Percentiles rank a stretch among this genome's conserved stretches.
Conservation (phyloP, 2,888 invertebrate species). For the Pandemis corylana region DNA sequence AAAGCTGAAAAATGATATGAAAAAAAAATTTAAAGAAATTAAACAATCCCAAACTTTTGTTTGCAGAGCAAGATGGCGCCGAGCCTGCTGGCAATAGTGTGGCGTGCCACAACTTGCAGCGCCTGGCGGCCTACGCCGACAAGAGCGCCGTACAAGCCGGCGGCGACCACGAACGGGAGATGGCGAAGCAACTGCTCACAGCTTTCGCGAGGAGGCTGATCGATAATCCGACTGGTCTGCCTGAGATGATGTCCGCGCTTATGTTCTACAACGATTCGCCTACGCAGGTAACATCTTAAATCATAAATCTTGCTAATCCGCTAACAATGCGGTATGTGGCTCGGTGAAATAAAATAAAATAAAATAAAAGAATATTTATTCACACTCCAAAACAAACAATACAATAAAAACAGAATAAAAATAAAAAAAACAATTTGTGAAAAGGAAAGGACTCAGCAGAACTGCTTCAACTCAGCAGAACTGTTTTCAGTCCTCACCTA, state of each 20-base stretch:
- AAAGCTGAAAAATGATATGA: no score
- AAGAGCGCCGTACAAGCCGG: conserved; percentile 72
- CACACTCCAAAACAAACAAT: no score
- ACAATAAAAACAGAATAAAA: no score
- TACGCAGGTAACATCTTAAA: conserved; percentile 90
- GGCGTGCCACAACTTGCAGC: conserved; percentile 91
- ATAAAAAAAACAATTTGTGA: no score
- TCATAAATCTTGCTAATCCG: no score
- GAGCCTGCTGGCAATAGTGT: conserved; percentile 97
- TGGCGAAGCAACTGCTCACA: conserved; percentile 86
- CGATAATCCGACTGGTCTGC: conserved; percentile 88
- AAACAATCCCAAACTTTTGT: not conserved
- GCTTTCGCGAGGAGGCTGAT: conserved; percentile 86
- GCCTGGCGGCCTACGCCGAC: conserved; percentile 89
- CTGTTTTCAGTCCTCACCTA: no score
- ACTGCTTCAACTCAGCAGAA: no score
- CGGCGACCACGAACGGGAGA: conserved; percentile 73
- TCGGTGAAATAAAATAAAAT: no score
- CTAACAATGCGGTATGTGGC: no score
- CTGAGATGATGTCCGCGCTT: conserved; percentile 91
- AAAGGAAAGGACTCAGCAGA: no score
- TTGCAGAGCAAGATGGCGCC: conserved; percentile 95
- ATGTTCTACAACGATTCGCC: conserved; percentile 88
- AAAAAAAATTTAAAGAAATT: no score
- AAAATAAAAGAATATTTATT: no score